Base-by-base conservation (phyloP, 2,797 vertebrate genomes). In the Pipistrellus nathusii region DNA sequence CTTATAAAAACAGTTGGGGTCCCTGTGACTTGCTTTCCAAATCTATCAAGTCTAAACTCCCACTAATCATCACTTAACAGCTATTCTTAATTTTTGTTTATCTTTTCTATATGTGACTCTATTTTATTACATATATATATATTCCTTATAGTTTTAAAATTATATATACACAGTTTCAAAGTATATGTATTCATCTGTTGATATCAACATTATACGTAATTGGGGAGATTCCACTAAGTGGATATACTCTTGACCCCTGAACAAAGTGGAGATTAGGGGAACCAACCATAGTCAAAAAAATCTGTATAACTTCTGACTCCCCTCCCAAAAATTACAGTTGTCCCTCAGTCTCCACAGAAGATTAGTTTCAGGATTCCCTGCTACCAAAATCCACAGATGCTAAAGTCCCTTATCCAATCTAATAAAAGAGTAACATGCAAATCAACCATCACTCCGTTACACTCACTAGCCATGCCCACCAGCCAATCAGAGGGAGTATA, bases 21-120 rank as follows among this genome's bases (percentile, higher is more conserved):
- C 66, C 10, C 77, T 82, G 14, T 73, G 55, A 77, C 44, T 91
- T 81, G 66, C 53, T 89, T 88, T 91, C 59, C 44, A 78, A 80
- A 53, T 85, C 30, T 68, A 81, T 69, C 77, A 51, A 77, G 44
- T 48, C 44, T 44, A 0, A 90, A n/a, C 6, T 81, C 20, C 38
- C 44, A 51, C 6, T 18, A 69, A 32, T 46, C 57, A 20, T 44
- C 13, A 71, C 23, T 92, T 87, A 53, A 64, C 41, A 87, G n/a
- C 41, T 82, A 64, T 46, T 78, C 69, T 55, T 51, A 41, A 41
- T 41, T 41, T 41, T 41, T 41, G 38, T 41, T 41, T 41, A 41
- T 51, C 14, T 51, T 51, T 51, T 51, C 1, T 51, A 46, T 46
- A 46, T 46, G 11, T 51, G 14, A 51, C 38, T 51, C 12, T 51